A percentile compares a stretch with the other conserved stretches of the same genome.
These are phyloP conservation scores for Scaptomyza polygonia DNA, from an alignment of 2,888 invertebrate species.

Conservation along the genomic window DNA sequence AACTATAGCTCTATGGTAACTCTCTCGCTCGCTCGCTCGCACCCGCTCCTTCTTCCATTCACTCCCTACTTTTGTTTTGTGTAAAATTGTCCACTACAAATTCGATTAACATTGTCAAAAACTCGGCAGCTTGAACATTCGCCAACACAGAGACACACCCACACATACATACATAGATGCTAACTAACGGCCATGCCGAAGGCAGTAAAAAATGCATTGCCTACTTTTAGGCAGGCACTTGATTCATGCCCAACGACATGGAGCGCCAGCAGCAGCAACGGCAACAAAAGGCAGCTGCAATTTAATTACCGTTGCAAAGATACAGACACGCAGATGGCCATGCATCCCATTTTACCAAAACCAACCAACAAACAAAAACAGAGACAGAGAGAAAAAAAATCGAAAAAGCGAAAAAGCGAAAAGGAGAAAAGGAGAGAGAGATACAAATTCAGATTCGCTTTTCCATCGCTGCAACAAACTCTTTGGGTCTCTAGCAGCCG, in stretches of 20 bases:
- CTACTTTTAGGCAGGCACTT: conserved; percentile 48
- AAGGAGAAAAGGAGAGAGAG: too few species aligned
- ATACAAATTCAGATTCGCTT: background rate
- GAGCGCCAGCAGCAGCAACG: conserved; percentile 41
- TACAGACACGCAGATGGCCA: conserved; percentile 45
- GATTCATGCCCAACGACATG: conserved; percentile 39
- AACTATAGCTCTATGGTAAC: conserved; percentile 4
- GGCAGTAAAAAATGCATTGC: conserved; percentile 37
- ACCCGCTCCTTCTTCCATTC: background rate
- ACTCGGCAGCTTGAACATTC: conserved; percentile 20
- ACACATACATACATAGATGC: background rate
- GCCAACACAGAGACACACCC: too few species aligned
- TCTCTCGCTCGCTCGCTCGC: too few species aligned
- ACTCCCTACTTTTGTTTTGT: background rate
- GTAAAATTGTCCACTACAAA: conserved; percentile 21
- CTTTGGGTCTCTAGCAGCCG: background rate
- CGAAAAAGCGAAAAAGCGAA: too few species aligned
- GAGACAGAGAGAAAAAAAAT: too few species aligned
- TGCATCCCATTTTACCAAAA: too few species aligned
- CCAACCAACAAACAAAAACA: conserved; percentile 23
- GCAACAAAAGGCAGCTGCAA: conserved; percentile 65
- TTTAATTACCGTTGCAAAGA: conserved; percentile 70
- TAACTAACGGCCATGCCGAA: conserved; percentile 14
- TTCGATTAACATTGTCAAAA: conserved; percentile 52
- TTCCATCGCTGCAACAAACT: background rate